Conservation (phyloP, 2,113 vertebrate genomes). For the Equus quagga region DNA sequence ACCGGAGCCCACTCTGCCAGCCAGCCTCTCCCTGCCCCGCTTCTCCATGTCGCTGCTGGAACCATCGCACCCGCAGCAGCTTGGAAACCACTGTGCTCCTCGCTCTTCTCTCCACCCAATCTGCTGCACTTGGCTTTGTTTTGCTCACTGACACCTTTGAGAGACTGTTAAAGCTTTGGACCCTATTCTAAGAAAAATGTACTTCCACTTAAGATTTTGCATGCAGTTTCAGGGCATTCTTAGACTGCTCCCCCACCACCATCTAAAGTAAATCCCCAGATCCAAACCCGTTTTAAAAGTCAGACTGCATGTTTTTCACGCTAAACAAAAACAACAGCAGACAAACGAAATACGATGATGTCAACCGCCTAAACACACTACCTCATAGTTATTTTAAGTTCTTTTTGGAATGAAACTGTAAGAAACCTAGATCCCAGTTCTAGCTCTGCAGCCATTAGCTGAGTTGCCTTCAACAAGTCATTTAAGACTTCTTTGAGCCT, state of each 20-base stretch:
- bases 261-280: background rate
- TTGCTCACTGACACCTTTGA: background rate
- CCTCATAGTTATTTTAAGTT: background rate
- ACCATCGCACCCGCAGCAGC: background rate
- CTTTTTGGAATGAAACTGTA: background rate
- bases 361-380: background rate
- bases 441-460: background rate
- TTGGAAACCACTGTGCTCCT: background rate
- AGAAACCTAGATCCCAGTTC: background rate
- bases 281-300: background rate
- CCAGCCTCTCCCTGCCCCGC: background rate
- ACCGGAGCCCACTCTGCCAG: background rate
- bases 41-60: background rate
- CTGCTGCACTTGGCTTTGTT: background rate
- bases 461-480: background rate
- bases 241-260: too few relatives aligned
- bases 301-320: background rate
- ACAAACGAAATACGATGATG: background rate
- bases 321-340: background rate
- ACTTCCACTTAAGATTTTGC: background rate
- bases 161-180: background rate
- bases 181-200: background rate
- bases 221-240: background rate
- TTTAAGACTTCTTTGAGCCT: background rate
- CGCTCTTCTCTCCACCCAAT: background rate